Evolutionary conservation across 2,797 vertebrate species (phyloP).

Genomic region (Phyllotis vaccarum): DNA sequence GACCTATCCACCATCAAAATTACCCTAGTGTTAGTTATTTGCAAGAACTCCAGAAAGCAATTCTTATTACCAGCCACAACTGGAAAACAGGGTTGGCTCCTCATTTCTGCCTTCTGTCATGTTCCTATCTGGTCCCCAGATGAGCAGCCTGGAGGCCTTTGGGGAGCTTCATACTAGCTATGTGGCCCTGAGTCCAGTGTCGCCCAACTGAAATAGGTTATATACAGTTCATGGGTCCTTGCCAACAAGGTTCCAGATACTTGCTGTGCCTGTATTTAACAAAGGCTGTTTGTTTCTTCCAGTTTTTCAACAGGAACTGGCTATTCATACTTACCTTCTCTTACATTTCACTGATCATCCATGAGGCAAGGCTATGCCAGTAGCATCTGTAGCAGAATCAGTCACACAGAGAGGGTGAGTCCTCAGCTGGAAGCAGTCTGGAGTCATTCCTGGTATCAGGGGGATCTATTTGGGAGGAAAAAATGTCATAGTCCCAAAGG

Average conservation of each 20-base stretch:
- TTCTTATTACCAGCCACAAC: neutral
- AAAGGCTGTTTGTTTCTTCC: neutral
- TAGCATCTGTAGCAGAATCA: neutral
- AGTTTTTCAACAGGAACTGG: neutral
- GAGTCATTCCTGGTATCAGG: neutral
- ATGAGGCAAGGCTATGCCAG: neutral
- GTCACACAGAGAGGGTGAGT: too few relatives aligned
- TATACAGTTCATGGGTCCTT: neutral
- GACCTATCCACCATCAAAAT: neutral
- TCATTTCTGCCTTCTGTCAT: neutral
- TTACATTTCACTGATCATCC: neutral
- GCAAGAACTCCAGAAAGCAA: neutral
- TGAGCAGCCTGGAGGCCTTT: too few relatives aligned
- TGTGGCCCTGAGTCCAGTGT: neutral
- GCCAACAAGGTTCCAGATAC: neutral
- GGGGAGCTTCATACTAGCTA: neutral
- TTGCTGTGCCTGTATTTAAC: too few relatives aligned
- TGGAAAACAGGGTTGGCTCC: neutral
- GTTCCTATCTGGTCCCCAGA: neutral
- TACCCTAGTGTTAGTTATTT: neutral
- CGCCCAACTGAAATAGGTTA: neutral
- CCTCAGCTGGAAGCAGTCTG: neutral
- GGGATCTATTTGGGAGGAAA: neutral
- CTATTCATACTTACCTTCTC: neutral
- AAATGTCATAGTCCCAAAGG: neutral